These are phyloP conservation scores for Synergus umbraculus DNA, from an alignment of 2,888 invertebrate genomes.

Conservation along the genomic window DNA sequence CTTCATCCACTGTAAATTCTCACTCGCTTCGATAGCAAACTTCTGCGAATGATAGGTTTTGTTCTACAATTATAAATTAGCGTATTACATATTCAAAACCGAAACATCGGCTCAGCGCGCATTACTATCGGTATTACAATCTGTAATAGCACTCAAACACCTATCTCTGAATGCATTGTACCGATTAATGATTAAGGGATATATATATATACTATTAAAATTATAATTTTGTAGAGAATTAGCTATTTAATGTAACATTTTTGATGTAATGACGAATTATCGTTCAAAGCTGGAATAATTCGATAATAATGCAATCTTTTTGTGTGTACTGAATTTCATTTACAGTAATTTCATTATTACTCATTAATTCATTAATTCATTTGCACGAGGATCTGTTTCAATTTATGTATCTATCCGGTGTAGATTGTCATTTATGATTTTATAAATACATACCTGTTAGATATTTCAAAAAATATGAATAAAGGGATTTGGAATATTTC, in stretches of 20 bases:
- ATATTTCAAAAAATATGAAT: not conserved
- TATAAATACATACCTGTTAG: not conserved
- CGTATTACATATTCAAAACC: slow-evolving; percentile 24
- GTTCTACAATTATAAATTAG: slow-evolving; percentile 30
- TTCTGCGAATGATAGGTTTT: slow-evolving; percentile 24
- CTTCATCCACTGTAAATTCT: not conserved
- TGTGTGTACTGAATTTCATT: too few relatives aligned
- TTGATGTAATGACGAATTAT: not conserved
- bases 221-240: slow-evolving; percentile 2
- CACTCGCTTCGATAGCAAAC: not conserved
- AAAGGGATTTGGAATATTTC: not conserved
- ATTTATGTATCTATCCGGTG: not conserved
- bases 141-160: slow-evolving; percentile 37
- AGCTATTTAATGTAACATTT: slow-evolving; percentile 10
- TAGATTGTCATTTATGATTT: not conserved
- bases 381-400: not conserved
- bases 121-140: slow-evolving; percentile 40
- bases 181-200: slow-evolving; percentile 35
- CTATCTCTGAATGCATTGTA: slow-evolving; percentile 33
- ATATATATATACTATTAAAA: slow-evolving; percentile 6
- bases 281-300: not conserved
- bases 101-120: slow-evolving; percentile 28
- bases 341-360: not conserved
- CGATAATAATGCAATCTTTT: too few relatives aligned
- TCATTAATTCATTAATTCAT: not conserved